phyloP scores from a whole-genome alignment of 2,113 vertebrate genomes.

The Carettochelys insculpta region DNA sequence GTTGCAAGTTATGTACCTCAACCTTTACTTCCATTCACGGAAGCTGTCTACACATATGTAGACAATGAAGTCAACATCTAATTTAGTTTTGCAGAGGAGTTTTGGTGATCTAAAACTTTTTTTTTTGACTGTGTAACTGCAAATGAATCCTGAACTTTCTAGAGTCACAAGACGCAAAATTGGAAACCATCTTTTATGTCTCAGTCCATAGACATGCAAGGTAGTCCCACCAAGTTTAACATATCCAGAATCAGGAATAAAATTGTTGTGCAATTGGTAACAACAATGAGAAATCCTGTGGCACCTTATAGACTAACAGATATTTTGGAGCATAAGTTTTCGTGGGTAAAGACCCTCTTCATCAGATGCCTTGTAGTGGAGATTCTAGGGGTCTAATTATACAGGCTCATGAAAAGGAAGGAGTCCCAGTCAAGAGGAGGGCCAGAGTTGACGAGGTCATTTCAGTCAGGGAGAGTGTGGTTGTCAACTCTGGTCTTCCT shows the following conservation, averaged over 20 bases:
- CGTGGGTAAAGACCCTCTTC: no score
- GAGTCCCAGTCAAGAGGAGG: no score
- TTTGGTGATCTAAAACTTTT: neutral
- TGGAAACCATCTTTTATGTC: neutral
- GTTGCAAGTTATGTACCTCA: constrained; percentile 4
- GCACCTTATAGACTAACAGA: no score
- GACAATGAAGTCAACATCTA: neutral
- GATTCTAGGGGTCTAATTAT: no score
- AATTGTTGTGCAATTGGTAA: no score
- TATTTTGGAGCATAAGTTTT: no score
- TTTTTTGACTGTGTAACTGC: neutral
- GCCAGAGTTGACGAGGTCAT: no score
- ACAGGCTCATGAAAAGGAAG: no score
- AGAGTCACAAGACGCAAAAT: neutral
- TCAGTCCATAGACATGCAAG: neutral
- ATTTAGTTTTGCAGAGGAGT: neutral
- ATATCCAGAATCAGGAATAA: neutral
- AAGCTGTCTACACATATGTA: neutral
- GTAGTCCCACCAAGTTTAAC: neutral
- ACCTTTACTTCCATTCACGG: constrained; percentile 1
- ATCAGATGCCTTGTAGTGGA: no score
- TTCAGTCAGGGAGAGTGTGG: no score
- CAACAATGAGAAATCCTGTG: no score
- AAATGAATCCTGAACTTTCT: neutral
- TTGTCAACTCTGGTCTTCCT: no score